Evolutionary conservation across 2,888 invertebrate species (phyloP).

Genomic region (Lasius platythorax): DNA sequence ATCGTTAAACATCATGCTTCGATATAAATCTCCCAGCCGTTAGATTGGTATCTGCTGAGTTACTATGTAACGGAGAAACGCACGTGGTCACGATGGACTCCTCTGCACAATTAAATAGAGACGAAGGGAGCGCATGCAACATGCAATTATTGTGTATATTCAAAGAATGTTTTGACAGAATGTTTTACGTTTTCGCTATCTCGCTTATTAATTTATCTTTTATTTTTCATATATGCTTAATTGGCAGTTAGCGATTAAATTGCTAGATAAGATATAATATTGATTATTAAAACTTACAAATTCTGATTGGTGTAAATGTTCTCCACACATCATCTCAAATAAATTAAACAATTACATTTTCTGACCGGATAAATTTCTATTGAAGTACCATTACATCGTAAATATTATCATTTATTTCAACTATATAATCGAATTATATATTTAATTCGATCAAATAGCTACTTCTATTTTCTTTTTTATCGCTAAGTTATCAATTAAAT

Average conservation of each 20-base stretch:
- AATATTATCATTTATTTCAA: neutral
- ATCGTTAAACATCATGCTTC: neutral
- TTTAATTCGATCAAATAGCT: neutral
- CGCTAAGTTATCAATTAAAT: neutral
- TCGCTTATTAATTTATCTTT: constrained; percentile 23
- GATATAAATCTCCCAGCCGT: constrained; percentile 31
- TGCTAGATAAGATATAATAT: neutral
- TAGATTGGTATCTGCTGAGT: constrained; percentile 21
- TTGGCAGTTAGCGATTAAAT: neutral
- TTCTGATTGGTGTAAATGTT: neutral
- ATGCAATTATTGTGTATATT: constrained; percentile 8
- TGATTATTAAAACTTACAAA: neutral
- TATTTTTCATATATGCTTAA: neutral
- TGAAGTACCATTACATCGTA: neutral
- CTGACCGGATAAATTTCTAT: neutral
- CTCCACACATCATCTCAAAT: neutral
- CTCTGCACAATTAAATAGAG: constrained; percentile 7
- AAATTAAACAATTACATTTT: neutral
- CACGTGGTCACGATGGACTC: neutral
- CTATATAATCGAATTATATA: neutral
- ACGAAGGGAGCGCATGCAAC: neutral
- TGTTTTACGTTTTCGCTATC: neutral
- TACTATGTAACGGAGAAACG: constrained; percentile 12
- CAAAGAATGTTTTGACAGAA: neutral
- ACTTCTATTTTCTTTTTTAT: neutral